These are phyloP conservation scores for Brienomyrus brachyistius DNA, from an alignment of 2,113 vertebrate genomes.

Conservation along the genomic window DNA sequence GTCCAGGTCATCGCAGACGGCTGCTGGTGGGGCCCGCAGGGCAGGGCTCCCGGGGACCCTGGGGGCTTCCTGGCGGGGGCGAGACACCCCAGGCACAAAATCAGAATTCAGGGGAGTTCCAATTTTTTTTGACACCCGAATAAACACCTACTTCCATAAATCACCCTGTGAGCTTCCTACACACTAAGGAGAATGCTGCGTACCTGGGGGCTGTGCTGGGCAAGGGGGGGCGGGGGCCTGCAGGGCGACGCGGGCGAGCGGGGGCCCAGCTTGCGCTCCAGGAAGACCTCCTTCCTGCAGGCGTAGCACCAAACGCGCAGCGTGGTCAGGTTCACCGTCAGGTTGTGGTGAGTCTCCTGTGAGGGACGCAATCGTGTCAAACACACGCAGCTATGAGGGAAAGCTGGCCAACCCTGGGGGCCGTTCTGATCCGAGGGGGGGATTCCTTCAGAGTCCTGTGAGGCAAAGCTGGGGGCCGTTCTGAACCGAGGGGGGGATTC, in stretches of 20 bases:
- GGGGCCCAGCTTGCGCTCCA: conserved; percentile 85
- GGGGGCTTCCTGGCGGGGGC: conserved; percentile 56
- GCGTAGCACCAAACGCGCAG: conserved; percentile 96
- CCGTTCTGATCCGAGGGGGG: no score
- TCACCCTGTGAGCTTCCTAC: neutral
- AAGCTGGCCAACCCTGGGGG: neutral
- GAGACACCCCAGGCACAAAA: neutral
- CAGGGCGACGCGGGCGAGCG: conserved; percentile 57
- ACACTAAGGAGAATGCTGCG: neutral
- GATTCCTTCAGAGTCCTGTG: no score
- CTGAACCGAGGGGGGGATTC: neutral
- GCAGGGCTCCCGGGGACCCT: conserved; percentile 73
- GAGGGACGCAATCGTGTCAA: neutral
- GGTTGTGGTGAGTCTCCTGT: conserved; percentile 85
- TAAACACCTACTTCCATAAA: neutral
- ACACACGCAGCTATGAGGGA: neutral
- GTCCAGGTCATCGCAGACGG: conserved; percentile 81
- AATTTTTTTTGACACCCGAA: neutral
- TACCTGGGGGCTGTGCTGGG: conserved; percentile 69
- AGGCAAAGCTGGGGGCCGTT: no score
- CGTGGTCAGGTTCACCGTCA: conserved; percentile 96
- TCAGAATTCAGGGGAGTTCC: neutral
- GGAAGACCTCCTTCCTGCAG: conserved; percentile 93
- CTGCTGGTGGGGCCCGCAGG: conserved; percentile 74
- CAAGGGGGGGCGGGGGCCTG: conserved; percentile 57